Conservation (phyloP, 2,113 vertebrate genomes). For the Cyanoramphus novaezelandiae region DNA sequence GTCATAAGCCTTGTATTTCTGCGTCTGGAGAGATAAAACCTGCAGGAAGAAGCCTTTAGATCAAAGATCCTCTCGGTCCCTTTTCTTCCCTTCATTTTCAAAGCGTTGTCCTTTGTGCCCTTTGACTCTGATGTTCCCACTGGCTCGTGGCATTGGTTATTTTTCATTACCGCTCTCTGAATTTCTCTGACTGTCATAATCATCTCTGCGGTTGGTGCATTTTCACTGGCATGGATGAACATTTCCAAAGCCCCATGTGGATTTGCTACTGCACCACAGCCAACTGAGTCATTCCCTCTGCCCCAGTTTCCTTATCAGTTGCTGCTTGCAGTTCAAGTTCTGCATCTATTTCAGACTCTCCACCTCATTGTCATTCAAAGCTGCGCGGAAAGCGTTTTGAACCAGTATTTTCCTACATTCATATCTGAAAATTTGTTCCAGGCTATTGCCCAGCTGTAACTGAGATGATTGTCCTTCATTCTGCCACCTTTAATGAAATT, state of each 20-base stretch:
- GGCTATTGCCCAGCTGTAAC: background rate
- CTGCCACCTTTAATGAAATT: slow-evolving; percentile 34
- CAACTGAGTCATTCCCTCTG: slow-evolving; percentile 66
- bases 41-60: slow-evolving; percentile 43
- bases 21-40: slow-evolving; percentile 34
- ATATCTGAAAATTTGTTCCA: background rate
- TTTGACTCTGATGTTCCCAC: slow-evolving; percentile 41
- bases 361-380: slow-evolving; percentile 57
- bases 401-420: background rate
- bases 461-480: slow-evolving; percentile 42
- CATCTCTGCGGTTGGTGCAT: background rate
- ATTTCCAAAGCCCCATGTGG: slow-evolving; percentile 54
- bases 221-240: slow-evolving; percentile 44
- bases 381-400: slow-evolving; percentile 40
- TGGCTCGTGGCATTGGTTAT: background rate
- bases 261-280: slow-evolving; percentile 37
- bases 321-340: slow-evolving; percentile 43
- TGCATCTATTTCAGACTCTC: slow-evolving; percentile 45
- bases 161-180: slow-evolving; percentile 22
- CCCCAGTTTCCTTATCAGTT: slow-evolving; percentile 60
- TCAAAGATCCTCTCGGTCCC: slow-evolving; percentile 4
- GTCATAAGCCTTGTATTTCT: background rate
- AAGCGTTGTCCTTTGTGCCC: background rate
- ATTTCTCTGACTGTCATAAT: slow-evolving; percentile 41
- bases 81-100: slow-evolving; percentile 42